Evolutionary conservation across 2,113 vertebrate species (phyloP), one percentile per base, ranked within the genome.

Genomic region (Limnothrissa miodon): DNA sequence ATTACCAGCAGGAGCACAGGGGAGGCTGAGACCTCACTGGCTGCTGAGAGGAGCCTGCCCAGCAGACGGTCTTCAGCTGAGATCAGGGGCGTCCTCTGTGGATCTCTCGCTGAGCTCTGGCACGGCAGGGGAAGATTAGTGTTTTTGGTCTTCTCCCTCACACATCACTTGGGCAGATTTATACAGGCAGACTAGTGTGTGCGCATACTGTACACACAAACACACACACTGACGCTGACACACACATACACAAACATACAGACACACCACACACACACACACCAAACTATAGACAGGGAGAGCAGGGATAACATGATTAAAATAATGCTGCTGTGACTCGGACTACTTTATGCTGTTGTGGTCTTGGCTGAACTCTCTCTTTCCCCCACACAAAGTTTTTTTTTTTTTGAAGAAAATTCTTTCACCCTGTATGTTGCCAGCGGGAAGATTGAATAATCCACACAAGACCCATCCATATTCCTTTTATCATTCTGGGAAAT

Each of bases 1-100:
- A 91, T 84, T 84, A 85, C 53, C 66, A 79, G 56, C 62, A 86
- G 81, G 87, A 83, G 83, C 83, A 80, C 56, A 89, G 62, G 81
- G 48, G 86, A 81, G 66, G 44, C 83, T 56, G 19, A 83, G 81
- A 11, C 42, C 81, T 78, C 45, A 33, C 29, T 80, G 53, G 33
- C 78, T n/a, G 33, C 53, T 62, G 78, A 44, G 25, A 29, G 21
- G 45, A n/a, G 62, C 13, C 3, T 0, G 44, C 33, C 23, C 39
- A 15, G 42, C 33, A 25, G 36, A 42, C 4, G 29, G 23, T 46
- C 36, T 39, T 29, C 45, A 19, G 8, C 70, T 33, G 15, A 44
- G 66, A n/a, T 59, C 81, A 66, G 29, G 81, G 70, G 1, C 33
- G 46, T 33, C 13, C 13, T 80, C 9, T 21, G 33, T 39, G 66